Base-by-base conservation (phyloP, 2,113 vertebrate genomes). In the Melospiza georgiana region DNA sequence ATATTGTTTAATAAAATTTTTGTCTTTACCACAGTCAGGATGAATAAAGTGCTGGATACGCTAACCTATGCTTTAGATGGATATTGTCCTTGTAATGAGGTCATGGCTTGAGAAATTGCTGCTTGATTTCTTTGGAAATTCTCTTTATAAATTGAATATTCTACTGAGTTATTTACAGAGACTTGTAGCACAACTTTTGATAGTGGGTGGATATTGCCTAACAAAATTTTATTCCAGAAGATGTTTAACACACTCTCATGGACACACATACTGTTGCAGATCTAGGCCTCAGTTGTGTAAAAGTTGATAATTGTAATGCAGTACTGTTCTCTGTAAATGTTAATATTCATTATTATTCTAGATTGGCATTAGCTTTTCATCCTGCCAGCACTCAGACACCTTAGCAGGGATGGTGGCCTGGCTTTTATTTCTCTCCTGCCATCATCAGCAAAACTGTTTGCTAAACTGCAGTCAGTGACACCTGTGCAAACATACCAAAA, bases 401-500 rank as follows among this genome's bases (percentile, higher is more conserved):
- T 82, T 41, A 87, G 72, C 52, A 75, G 89, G 52, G 61, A 19
- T 68, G 46, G n/a, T 91, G 44, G 51, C 49, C 39, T 39, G 37
- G 58, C 44, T 89, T 91, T 91, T 91, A n/a, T 87, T 94, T 95
- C 48, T 46, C 48, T 63, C 43, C 27, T 63, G 20, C 61, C 18
- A 31, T 89, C 57, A 28, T 74, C 33, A 87, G n/a, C 57, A 89
- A 84, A 89, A 51, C 55, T 71, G 41, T 94, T 94, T 91, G 91
- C 74, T 78, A 18, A 84, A 63, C 62, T 87, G 48, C 58, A 57
- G 1, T 74, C 51, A 35, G 41, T 76, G 76, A 46, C 94, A 96
- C 84, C 95, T 96, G 93, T 96, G 77, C 89, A 95, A 95, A 95
- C 84, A 84, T 58, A 52, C 67, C 23, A 28, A 7, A 81, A 84